Evolutionary conservation across 1,140 invertebrate genomes (phyloP), one percentile per base, ranked within the genome.

Genomic region (Dinothrombium tinctorium): DNA sequence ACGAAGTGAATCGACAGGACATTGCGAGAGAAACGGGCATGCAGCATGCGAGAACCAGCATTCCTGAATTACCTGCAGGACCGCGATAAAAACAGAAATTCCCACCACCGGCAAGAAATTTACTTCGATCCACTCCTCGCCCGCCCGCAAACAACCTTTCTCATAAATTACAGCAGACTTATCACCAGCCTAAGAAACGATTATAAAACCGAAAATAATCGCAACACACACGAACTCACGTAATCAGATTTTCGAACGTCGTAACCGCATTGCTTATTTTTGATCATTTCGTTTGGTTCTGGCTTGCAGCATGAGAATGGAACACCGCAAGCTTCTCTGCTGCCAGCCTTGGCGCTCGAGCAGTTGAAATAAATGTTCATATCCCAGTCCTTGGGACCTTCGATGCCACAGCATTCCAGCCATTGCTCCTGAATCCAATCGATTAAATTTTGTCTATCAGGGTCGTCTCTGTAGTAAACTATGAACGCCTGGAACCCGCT

Each of bases 351-450:
- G 33, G 69, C 68, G 33, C 80, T 86, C 12, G 82, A 84, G 59
- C 84, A 90, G 64, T 92, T 94, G 61, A 96, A 95, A 62, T 95
- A 95, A 50, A 87, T 81, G 59, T 95, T 95, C 44, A 73, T 71
- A 57, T 95, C 84, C 89, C 89, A 95, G 56, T 95, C 87, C 51
- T 80, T 74, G 11, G 83, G 83, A 1, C 78, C 75, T 56, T 89
- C 81, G 46, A 94, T 87, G 20, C 87, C 89, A 62, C 89, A 96
- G 57, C 89, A 94, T 59, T 87, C 77, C 39, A 89, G 59, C 87
- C 89, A 96, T 57, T 87, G 82, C 63, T 86, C 79, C 62, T 96
- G 89, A 49, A 95, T 90, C 86, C 89, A 95, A 58, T 96, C 89
- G 48, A 96, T 92, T 12, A 96, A 66, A 62, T 94, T 89, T 58